Evolutionary conservation across 2,797 vertebrate genomes (phyloP).

Genomic region (Perodicticus potto): DNA sequence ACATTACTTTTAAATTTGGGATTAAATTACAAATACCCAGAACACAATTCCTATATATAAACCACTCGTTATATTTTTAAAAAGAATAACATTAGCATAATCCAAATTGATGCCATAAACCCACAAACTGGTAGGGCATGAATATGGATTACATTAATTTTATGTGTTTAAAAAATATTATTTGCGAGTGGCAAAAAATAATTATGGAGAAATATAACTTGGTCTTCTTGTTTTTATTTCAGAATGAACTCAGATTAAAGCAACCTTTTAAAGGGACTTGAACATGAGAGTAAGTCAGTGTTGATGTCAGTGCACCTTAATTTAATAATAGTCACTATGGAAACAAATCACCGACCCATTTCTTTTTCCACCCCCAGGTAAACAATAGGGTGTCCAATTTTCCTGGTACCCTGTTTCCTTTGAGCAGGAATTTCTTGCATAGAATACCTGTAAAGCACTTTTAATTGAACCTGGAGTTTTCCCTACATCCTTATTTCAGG

Average conservation of each 20-base stretch:
- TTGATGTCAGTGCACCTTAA: constrained; percentile 86
- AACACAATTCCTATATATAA: background rate
- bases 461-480: constrained; percentile 24
- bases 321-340: constrained; percentile 88
- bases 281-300: constrained; percentile 82
- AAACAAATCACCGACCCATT: constrained; percentile 89
- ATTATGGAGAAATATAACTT: constrained; percentile 41
- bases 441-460: background rate
- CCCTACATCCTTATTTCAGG: background rate
- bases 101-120: background rate
- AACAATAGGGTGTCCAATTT: constrained; percentile 83
- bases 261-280: constrained; percentile 73
- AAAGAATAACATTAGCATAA: too few species aligned
- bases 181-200: constrained; percentile 63
- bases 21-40: background rate
- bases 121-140: background rate
- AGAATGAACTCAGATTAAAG: constrained; percentile 69
- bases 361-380: constrained; percentile 85
- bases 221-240: constrained; percentile 74
- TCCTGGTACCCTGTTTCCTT: constrained; percentile 71
- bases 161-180: constrained; percentile 40
- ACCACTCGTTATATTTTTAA: background rate
- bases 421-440: constrained; percentile 65
- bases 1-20: background rate
- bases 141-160: constrained; percentile 27